Evolutionary conservation across 1,140 invertebrate genomes (phyloP), one percentile per base, ranked within the genome.

Genomic region (Notospermus geniculatus): DNA sequence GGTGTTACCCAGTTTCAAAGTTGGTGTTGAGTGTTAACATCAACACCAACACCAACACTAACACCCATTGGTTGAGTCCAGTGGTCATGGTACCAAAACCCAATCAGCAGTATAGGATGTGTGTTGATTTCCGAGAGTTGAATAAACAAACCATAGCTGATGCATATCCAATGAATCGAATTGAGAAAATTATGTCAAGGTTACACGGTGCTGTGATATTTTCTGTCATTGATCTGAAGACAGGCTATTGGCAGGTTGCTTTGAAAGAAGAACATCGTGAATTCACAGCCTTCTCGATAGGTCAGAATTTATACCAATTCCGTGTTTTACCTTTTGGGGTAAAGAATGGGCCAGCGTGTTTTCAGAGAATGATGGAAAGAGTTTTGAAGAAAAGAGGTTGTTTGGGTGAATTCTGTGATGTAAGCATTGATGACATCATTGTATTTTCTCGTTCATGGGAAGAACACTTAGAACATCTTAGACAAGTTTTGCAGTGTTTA

Each of bases 171-270:
- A 60, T 75, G 11, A 70, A 71, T 1, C 46, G 65, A 22, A 70
- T 74, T 43, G 73, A 73, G 41, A 73, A 77, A 50, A 67, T 69
- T 0, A 36, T 78, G 9, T 53, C 57, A 11, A 29, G 60, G 11
- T 55, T 71, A 45, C 59, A 57, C 23, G 57, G 65, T 4, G 28
- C 65, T 9, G 61, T 56, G 28, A 67, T 59, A 15, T 75, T 68
- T 46, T 71, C 64, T 9, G 57, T 30, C 2, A 13, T 72, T 17
- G 71, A 74, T 36, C 50, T 74, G 27, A 64, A 58, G 29, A 39
- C 19, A 11, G 76, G 77, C 7, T 78, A 70, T 54, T 80, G 79
- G 79, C 83, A 83, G 57, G 67, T 84, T 2, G 54, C 52, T 29
- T 57, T 85, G 15, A 52, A 74, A 7, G 15, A 60, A 17, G 59